Conservation (phyloP, 2,797 vertebrate species). For the Cossypha polioptera region DNA sequence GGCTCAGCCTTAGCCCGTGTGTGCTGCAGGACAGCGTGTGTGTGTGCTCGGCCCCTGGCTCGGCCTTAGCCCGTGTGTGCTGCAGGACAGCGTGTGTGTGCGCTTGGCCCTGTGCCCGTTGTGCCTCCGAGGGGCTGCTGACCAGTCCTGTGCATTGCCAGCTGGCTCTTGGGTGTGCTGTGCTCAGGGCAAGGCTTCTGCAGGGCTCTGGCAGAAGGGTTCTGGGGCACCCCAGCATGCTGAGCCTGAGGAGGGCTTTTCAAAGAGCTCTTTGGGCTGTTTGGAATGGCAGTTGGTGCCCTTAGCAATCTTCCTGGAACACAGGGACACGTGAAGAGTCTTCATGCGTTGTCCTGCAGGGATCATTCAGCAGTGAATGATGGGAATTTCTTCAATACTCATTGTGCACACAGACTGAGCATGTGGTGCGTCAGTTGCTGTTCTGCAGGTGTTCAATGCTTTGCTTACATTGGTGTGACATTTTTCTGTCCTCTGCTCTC, state of each 20-base stretch:
- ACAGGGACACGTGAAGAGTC: fast-evolving
- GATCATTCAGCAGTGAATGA: not conserved
- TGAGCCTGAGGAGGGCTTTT: not conserved
- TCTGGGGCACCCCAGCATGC: not conserved
- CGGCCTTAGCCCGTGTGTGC: fast-evolving
- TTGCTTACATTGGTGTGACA: fast-evolving
- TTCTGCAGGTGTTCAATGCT: not conserved
- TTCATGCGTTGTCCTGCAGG: fast-evolving
- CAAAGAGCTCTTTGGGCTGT: not conserved
- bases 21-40: not conserved
- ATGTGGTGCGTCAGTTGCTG: fast-evolving
- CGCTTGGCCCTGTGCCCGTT: not conserved
- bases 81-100: fast-evolving
- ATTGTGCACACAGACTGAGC: fast-evolving
- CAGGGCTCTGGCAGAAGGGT: fast-evolving
- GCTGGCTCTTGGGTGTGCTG: not conserved
- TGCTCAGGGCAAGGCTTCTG: fast-evolving
- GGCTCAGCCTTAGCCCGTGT: fast-evolving
- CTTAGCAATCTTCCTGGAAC: fast-evolving
- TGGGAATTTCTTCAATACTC: not conserved
- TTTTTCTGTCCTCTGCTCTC: not conserved
- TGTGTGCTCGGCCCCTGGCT: not conserved
- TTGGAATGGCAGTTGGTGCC: not conserved
- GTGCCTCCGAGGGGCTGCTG: not conserved
- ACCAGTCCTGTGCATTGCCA: not conserved